These are phyloP conservation scores for Drosophila kambysellisi DNA, from an alignment of 2,888 invertebrate genomes.

Conservation along the genomic window DNA sequence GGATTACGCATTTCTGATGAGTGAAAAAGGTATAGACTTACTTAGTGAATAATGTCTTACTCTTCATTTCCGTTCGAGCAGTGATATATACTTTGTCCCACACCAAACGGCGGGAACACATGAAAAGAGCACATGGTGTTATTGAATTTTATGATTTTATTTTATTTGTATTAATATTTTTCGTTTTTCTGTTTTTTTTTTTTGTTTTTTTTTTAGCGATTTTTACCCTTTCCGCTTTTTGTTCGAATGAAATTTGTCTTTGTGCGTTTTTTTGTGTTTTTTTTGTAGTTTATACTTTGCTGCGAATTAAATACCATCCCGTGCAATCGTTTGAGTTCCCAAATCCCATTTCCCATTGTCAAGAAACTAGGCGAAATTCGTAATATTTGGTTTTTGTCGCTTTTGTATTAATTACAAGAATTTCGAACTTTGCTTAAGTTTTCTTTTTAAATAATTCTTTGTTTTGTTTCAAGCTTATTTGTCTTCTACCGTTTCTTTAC, in stretches of 20 bases:
- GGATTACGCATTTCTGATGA: neutral
- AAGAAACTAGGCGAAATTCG: slow-evolving; percentile 19
- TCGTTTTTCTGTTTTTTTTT: slow-evolving; percentile 38
- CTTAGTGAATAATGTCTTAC: neutral
- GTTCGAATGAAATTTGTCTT: slow-evolving; percentile 61
- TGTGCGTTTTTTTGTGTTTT: slow-evolving; percentile 35
- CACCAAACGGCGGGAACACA: neutral
- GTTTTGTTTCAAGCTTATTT: slow-evolving; percentile 31
- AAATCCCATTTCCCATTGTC: slow-evolving; percentile 9
- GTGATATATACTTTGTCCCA: neutral
- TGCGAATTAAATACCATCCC: slow-evolving; percentile 47
- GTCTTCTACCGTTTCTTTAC: slow-evolving; percentile 53
- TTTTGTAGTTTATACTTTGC: slow-evolving; percentile 39
- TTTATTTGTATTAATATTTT: slow-evolving; percentile 72
- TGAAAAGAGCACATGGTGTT: slow-evolving; percentile 8
- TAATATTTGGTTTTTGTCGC: slow-evolving; percentile 2
- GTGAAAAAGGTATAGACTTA: slow-evolving; percentile 16
- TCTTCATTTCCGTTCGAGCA: slow-evolving; percentile 6
- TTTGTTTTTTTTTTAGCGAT: slow-evolving; percentile 59
- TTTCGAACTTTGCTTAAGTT: slow-evolving; percentile 29
- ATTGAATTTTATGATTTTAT: slow-evolving; percentile 64
- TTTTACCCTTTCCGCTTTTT: slow-evolving; percentile 55
- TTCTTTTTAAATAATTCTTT: slow-evolving; percentile 17
- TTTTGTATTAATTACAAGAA: slow-evolving; percentile 40
- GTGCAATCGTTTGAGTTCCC: slow-evolving; percentile 33